Conservation (phyloP, 2,888 invertebrate species). For the Drosophila pegasa region DNA sequence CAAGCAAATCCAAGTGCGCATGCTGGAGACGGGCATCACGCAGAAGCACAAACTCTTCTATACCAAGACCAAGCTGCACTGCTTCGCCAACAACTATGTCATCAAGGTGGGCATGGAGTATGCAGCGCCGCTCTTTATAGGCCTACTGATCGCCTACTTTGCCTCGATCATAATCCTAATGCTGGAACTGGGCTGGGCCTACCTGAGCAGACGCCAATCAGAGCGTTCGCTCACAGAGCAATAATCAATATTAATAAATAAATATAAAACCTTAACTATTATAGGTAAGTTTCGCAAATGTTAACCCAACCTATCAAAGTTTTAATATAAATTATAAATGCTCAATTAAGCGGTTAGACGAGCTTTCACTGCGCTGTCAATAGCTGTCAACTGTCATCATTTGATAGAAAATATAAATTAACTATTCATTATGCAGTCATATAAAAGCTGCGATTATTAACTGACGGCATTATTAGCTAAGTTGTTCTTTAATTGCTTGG, state of each 20-base stretch:
- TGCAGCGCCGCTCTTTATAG: slow-evolving; percentile 77
- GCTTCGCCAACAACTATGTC: slow-evolving; percentile 71
- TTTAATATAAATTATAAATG: slow-evolving; percentile 4
- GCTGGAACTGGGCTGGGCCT: slow-evolving; percentile 63
- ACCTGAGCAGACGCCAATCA: not conserved
- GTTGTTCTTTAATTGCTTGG: slow-evolving; percentile 34
- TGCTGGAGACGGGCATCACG: slow-evolving; percentile 76
- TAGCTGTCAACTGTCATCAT: slow-evolving; percentile 11
- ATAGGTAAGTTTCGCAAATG: slow-evolving; percentile 20
- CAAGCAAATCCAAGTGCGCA: slow-evolving; percentile 68
- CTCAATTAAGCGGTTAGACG: slow-evolving; percentile 25
- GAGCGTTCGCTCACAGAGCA: not conserved
- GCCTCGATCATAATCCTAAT: slow-evolving; percentile 55
- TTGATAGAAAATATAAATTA: slow-evolving; percentile 10
- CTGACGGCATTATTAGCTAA: slow-evolving; percentile 9
- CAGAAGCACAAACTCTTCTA: slow-evolving; percentile 69
- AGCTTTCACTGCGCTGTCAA: slow-evolving; percentile 16
- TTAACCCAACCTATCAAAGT: not conserved
- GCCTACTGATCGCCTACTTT: slow-evolving; percentile 59
- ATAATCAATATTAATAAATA: not conserved
- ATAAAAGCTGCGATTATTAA: slow-evolving; percentile 42
- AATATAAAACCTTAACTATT: not conserved
- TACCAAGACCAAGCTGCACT: slow-evolving; percentile 68
- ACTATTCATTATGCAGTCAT: slow-evolving; percentile 13
- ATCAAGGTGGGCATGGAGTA: slow-evolving; percentile 82